These are phyloP conservation scores for Magallana angulata DNA, from an alignment of 1,140 invertebrate species.

Conservation along the genomic window DNA sequence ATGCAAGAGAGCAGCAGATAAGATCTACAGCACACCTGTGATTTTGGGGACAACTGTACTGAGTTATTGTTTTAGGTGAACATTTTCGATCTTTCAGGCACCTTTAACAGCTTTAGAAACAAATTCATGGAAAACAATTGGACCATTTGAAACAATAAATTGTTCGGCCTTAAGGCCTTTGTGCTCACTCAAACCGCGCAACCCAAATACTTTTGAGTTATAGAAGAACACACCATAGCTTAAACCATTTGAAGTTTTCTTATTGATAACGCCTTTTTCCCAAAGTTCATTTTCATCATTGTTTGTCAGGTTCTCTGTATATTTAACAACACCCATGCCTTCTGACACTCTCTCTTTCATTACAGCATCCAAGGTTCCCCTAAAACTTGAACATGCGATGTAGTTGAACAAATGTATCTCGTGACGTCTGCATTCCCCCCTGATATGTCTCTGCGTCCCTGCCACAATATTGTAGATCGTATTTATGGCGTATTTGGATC, in stretches of 20 bases:
- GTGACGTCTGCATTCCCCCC: neutral
- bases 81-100: neutral
- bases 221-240: conserved; percentile 14
- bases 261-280: neutral
- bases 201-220: neutral
- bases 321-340: neutral
- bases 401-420: neutral
- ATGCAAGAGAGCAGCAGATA: neutral
- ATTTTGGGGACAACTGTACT: neutral
- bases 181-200: neutral
- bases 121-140: neutral
- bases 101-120: neutral
- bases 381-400: neutral
- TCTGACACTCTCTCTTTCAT: neutral
- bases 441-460: neutral
- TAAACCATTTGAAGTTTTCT: neutral
- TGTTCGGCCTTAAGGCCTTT: neutral
- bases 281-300: neutral
- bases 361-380: neutral
- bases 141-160: neutral
- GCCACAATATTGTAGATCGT: conserved; percentile 16
- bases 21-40: neutral
- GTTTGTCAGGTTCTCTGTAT: neutral
- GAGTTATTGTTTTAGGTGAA: neutral
- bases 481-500: neutral